phyloP scores from a whole-genome alignment of 2,113 vertebrate genomes.

The Malurus alboscapulatus region DNA sequence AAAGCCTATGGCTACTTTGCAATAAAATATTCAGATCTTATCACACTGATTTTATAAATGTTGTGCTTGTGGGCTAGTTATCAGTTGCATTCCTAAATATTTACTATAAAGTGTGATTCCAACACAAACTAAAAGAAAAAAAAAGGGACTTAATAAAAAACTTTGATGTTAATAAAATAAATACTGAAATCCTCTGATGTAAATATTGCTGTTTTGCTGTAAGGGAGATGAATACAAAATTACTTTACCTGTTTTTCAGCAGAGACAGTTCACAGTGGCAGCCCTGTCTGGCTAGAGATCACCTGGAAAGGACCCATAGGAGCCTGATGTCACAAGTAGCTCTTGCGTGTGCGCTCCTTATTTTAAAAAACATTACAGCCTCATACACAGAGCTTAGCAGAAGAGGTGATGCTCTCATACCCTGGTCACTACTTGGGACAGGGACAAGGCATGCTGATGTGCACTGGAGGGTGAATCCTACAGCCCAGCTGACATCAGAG shows the following conservation, averaged over 20 bases:
- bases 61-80: background rate
- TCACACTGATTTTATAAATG: background rate
- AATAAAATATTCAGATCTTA: background rate
- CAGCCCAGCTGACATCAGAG: background rate
- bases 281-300: background rate
- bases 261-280: background rate
- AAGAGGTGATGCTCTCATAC: background rate
- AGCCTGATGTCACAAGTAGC: background rate
- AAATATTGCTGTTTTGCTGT: background rate
- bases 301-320: background rate
- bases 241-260: background rate
- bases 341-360: background rate
- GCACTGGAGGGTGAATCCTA: background rate
- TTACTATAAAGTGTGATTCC: background rate
- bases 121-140: background rate
- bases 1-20: background rate
- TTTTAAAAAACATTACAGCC: fast-evolving
- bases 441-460: fast-evolving
- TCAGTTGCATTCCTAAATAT: background rate
- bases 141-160: background rate
- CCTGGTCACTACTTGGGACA: background rate
- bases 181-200: background rate
- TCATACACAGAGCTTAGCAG: background rate
- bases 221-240: background rate
- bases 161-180: background rate